Base-by-base conservation (phyloP, 2,797 vertebrate species). In the Pithecia hirsuta region DNA sequence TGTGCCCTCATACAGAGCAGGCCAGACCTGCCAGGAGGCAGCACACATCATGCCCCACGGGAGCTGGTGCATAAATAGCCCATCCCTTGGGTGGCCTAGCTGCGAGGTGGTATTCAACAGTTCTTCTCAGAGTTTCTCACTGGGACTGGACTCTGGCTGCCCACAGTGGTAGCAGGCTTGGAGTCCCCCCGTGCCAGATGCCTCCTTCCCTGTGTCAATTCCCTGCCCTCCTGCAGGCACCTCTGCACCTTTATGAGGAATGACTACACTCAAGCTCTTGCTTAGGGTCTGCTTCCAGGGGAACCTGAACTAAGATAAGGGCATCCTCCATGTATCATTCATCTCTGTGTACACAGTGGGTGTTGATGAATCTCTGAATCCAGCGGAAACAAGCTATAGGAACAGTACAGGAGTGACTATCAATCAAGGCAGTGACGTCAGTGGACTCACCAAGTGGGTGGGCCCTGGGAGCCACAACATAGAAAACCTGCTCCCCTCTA, bases 141-240 rank as follows among this genome's bases (percentile, higher is more conserved):
- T 20, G 6, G 50, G 36, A 19, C 44, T 24, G 20, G 61, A 44
- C 30, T 93, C 22, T 46, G 8, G 50, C 20, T 10, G 2, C 2
- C 36, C 28, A 7, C 4, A 3, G 36, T 30, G 57, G 17, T 4
- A 19, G 41, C 33, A 30, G 89, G 14, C 20, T 48, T 26, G 28
- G 26, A 4, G 86, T 9, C 9, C 4, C 36, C 11, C 12, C 0
- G 0, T 1, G 7, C 9, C 7, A 6, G 30, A 13, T 2, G 26
- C 8, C 9, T 52, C 1, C 12, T 48, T 44, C 57, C 50, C n/a
- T 2, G 0, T 36, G 64, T 39, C 72, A 80, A 14, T 12, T 20
- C 30, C 12, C n/a, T 46, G 9, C 1, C 36, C 4, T 70, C 24
- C 44, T 44, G 64, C 24, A 1, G 50, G 41, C 1, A 4, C 17